Conservation (phyloP, 2,113 vertebrate genomes). For the Eulacestoma nigropectus region DNA sequence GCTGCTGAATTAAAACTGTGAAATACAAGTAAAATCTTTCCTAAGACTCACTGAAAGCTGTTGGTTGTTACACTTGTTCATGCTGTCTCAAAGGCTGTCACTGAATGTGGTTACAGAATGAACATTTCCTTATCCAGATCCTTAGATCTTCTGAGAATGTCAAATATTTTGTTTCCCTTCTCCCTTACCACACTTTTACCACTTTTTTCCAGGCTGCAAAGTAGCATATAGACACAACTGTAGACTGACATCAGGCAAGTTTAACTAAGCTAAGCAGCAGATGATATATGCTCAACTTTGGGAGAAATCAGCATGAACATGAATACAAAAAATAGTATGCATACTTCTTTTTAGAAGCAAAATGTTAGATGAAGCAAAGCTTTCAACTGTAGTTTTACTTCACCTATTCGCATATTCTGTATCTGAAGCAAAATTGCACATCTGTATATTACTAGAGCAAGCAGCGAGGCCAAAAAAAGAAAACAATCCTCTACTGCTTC, state of each 20-base stretch:
- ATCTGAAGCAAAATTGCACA: not conserved
- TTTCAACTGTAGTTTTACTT: not conserved
- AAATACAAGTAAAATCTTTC: not conserved
- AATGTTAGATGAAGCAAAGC: not conserved
- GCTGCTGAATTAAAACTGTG: not conserved
- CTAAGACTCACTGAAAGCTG: not conserved
- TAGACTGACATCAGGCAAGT: not conserved
- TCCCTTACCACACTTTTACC: not conserved
- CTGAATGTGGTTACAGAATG: not conserved
- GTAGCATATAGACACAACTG: not conserved
- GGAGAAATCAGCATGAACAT: not conserved
- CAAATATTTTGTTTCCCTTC: not conserved
- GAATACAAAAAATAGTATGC: not conserved
- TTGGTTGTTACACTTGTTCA: not conserved
- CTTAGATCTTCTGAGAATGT: not conserved
- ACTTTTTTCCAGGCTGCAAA: not conserved
- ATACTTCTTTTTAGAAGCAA: not conserved
- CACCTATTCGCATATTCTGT: not conserved
- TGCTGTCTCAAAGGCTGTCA: not conserved
- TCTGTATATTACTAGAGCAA: not conserved
- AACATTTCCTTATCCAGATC: not conserved
- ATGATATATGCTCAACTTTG: not conserved
- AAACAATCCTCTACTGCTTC: not conserved
- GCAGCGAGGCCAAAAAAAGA: not conserved
- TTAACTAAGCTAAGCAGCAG: not conserved